Percentiles rank a stretch among this genome's conserved stretches.
Conservation (phyloP, 2,888 invertebrate genomes). For the Cataglyphis rosenhaueri region DNA sequence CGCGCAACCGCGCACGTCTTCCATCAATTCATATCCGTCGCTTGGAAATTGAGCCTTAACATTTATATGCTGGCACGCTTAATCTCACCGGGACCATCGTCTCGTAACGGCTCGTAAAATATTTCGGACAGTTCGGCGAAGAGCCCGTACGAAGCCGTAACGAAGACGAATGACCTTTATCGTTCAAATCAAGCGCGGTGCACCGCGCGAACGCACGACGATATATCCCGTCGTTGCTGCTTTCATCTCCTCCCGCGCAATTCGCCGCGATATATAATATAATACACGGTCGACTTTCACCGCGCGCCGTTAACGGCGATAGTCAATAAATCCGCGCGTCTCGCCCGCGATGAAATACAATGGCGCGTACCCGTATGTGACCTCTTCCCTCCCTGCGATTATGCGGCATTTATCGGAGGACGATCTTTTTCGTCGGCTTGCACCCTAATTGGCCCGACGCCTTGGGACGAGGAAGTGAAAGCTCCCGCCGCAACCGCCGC, state of each 20-base stretch:
- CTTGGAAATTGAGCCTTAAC: slow-evolving; percentile 46
- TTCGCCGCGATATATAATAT: slow-evolving; percentile 50
- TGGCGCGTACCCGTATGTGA: slow-evolving; percentile 46
- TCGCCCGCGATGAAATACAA: slow-evolving; percentile 60
- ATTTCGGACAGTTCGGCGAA: slow-evolving; percentile 43
- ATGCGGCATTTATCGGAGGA: slow-evolving; percentile 57
- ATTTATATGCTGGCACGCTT: slow-evolving; percentile 24
- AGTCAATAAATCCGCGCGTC: slow-evolving; percentile 67
- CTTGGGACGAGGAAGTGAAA: slow-evolving; percentile 68
- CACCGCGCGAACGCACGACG: slow-evolving; percentile 25
- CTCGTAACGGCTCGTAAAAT: slow-evolving; percentile 40
- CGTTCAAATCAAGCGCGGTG: slow-evolving; percentile 45
- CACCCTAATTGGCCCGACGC: slow-evolving; percentile 67
- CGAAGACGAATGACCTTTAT: slow-evolving; percentile 69
- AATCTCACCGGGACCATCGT: slow-evolving; percentile 25
- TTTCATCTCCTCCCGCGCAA: slow-evolving; percentile 26
- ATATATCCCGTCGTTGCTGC: slow-evolving; percentile 12
- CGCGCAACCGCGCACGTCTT: slow-evolving; percentile 35
- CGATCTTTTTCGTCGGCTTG: slow-evolving; percentile 55
- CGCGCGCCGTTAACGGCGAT: slow-evolving; percentile 52
- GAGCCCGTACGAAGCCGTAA: slow-evolving; percentile 38
- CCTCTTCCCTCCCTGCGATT: slow-evolving; percentile 49
- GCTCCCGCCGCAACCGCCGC: slow-evolving; percentile 31
- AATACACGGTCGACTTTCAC: slow-evolving; percentile 71
- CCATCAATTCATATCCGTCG: slow-evolving; percentile 52